phyloP scores from a whole-genome alignment of 2,888 invertebrate genomes.

The Harpalus rubripes region DNA sequence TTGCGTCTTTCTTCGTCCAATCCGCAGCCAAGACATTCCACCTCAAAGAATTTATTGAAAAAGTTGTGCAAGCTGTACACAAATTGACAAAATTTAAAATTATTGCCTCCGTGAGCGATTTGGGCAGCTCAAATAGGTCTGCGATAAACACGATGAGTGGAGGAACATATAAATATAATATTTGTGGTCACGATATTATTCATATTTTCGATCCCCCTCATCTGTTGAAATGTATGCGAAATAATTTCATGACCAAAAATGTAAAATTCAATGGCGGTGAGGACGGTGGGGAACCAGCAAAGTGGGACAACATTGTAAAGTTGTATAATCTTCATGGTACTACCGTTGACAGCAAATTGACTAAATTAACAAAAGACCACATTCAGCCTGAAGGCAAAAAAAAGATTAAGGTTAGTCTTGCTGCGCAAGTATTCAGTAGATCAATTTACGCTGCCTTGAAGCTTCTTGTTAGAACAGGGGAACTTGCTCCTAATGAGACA shows the following conservation, averaged over 20 bases:
- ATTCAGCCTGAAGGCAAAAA: neutral
- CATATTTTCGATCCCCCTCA: constrained; percentile 28
- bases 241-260: neutral
- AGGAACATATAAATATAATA: no score
- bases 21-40: neutral
- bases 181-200: neutral
- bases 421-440: no score
- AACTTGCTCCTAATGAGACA: no score
- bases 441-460: no score
- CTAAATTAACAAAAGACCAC: constrained; percentile 34
- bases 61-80: neutral
- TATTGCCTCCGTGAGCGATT: neutral
- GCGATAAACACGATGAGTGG: no score
- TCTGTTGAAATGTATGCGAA: neutral
- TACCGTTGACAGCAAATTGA: no score
- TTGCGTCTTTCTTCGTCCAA: neutral
- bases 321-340: no score
- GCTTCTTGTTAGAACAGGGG: no score
- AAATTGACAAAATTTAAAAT: neutral
- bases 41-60: neutral
- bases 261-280: neutral
- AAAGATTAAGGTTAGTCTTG: constrained; percentile 40
- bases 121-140: no score
- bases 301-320: neutral
- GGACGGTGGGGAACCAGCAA: neutral